A percentile compares a stretch with the other conserved stretches of the same genome.
Conservation (phyloP, 2,888 invertebrate species). For the Ganaspis brasiliensis region DNA sequence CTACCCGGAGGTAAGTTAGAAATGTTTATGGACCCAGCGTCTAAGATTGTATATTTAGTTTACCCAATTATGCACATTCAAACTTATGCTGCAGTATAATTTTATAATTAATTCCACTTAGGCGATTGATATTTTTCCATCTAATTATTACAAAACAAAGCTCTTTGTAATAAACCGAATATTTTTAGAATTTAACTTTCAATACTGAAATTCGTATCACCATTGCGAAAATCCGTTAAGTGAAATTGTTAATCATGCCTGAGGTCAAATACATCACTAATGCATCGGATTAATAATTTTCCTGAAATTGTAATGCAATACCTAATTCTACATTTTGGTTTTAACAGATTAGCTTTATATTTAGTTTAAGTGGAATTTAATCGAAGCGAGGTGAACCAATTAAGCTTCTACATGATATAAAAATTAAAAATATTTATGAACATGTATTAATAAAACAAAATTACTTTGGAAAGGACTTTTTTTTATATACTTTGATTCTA, state of each 20-base stretch:
- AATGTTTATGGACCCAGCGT: slow-evolving; percentile 25
- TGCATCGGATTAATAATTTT: neutral
- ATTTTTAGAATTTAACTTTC: neutral
- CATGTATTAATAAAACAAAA: too few relatives aligned
- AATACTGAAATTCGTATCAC: too few relatives aligned
- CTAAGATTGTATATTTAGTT: slow-evolving; percentile 41
- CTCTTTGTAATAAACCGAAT: neutral
- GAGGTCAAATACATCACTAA: slow-evolving; percentile 1
- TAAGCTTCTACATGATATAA: too few relatives aligned
- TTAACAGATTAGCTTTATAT: neutral
- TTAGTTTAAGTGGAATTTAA: too few relatives aligned
- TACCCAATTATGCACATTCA: slow-evolving; percentile 20
- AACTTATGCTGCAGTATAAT: slow-evolving; percentile 17
- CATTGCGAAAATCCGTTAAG: slow-evolving; percentile 3
- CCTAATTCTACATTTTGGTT: neutral
- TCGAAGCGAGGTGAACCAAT: too few relatives aligned
- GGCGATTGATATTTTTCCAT: too few relatives aligned
- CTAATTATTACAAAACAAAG: slow-evolving; percentile 28
- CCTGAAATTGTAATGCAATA: neutral
- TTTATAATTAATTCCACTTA: too few relatives aligned
- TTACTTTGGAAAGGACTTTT: too few relatives aligned
- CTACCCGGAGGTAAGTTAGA: slow-evolving; percentile 54
- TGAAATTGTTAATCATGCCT: slow-evolving; percentile 26
- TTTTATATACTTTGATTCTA: too few relatives aligned
- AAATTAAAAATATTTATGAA: too few relatives aligned